A percentile compares a stretch with the other conserved stretches of the same genome.
phyloP scores from a whole-genome alignment of 2,113 vertebrate genomes.

The Prunella himalayana region DNA sequence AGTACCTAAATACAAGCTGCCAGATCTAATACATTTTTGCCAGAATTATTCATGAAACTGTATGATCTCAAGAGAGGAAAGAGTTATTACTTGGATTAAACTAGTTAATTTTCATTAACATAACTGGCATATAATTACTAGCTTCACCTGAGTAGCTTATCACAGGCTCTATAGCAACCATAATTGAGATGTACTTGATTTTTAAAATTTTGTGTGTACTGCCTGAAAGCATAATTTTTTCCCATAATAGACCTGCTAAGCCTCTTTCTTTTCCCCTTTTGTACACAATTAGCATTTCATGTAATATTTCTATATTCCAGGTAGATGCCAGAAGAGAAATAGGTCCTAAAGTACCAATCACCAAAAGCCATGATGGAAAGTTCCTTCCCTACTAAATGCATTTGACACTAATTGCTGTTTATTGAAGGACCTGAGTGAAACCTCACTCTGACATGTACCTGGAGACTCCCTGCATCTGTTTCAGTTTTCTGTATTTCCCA shows the following conservation, averaged over 20 bases:
- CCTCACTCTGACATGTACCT: neutral
- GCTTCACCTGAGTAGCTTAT: slow-evolving; percentile 21
- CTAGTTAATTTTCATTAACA: slow-evolving; percentile 58
- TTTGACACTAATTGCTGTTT: slow-evolving; percentile 49
- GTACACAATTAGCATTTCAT: slow-evolving; percentile 43
- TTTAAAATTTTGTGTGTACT: neutral
- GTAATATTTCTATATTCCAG: slow-evolving; percentile 21
- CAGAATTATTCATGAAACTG: slow-evolving; percentile 32
- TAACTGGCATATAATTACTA: slow-evolving; percentile 47
- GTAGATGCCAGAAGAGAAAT: slow-evolving; percentile 11
- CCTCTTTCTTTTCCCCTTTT: neutral
- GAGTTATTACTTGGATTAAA: slow-evolving; percentile 2
- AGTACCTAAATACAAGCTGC: slow-evolving; percentile 31
- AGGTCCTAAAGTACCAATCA: slow-evolving; percentile 20
- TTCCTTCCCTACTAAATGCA: slow-evolving; percentile 23
- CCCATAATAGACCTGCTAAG: neutral
- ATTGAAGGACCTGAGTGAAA: neutral
- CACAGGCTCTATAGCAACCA: neutral
- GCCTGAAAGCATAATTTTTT: slow-evolving; percentile 20
- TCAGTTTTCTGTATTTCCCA: neutral
- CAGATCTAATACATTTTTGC: neutral
- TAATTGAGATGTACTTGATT: slow-evolving; percentile 5
- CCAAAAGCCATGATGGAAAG: neutral
- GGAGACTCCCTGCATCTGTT: neutral
- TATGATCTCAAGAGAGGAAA: neutral